phyloP scores from a whole-genome alignment of 1,140 invertebrate genomes.

The Psilanteris sp. region DNA sequence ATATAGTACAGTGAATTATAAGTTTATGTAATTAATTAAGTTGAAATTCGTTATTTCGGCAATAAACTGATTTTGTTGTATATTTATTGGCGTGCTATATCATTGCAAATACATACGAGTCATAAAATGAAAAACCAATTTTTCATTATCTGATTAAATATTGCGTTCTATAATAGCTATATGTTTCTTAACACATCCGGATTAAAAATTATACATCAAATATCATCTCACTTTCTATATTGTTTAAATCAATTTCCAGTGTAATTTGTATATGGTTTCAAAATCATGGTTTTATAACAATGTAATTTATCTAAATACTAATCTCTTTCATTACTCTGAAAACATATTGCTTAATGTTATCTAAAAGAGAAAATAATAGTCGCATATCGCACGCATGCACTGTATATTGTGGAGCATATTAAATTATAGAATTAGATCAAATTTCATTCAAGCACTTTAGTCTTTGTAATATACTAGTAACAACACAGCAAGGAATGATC shows the following conservation, averaged over 20 bases:
- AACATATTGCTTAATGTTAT: constrained; percentile 31
- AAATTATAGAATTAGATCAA: constrained; percentile 15
- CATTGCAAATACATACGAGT: too few relatives aligned
- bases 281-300: constrained; percentile 14
- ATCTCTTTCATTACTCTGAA: constrained; percentile 21
- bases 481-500: too few relatives aligned
- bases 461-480: too few relatives aligned
- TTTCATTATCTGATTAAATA: constrained; percentile 21
- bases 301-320: constrained; percentile 32
- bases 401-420: constrained; percentile 18
- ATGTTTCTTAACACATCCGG: too few relatives aligned
- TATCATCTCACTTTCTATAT: constrained; percentile 36
- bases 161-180: constrained; percentile 25
- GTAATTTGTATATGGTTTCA: constrained; percentile 34
- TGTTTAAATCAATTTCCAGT: constrained; percentile 34
- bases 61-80: too few relatives aligned
- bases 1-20: too few relatives aligned
- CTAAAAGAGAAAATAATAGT: constrained; percentile 33
- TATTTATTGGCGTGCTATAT: too few relatives aligned
- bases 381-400: constrained; percentile 21
- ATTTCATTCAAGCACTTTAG: too few relatives aligned
- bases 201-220: constrained; percentile 25
- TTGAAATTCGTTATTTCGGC: too few relatives aligned
- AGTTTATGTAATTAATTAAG: too few relatives aligned
- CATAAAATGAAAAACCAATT: constrained; percentile 22